Conservation (phyloP, 1,140 invertebrate species). For the Aethina tumida region DNA sequence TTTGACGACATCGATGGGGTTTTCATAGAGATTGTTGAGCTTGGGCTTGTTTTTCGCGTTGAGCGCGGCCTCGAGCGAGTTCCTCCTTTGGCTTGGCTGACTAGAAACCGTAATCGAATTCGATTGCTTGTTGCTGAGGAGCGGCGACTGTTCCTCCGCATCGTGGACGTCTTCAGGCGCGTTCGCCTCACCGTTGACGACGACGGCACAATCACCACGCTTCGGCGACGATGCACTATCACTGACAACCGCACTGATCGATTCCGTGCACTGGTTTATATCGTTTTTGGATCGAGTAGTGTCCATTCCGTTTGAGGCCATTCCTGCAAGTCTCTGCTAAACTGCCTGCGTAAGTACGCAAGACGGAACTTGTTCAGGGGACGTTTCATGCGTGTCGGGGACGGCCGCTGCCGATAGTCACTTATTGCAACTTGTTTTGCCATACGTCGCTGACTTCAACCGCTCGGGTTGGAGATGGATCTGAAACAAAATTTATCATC, state of each 20-base stretch:
- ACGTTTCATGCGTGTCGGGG: conserved; percentile 29
- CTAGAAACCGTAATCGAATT: neutral
- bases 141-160: neutral
- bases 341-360: conserved; percentile 29
- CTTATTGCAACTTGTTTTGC: conserved; percentile 18
- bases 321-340: conserved; percentile 31
- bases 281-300: conserved; percentile 13
- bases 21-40: conserved; percentile 3
- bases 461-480: conserved; percentile 17
- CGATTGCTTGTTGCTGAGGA: neutral
- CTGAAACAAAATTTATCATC: conserved; percentile 22
- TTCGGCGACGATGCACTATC: neutral
- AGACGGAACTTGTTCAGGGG: conserved; percentile 15
- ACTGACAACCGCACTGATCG: conserved; percentile 7
- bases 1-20: conserved; percentile 7
- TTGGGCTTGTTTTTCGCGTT: conserved; percentile 15
- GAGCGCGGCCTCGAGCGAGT: conserved; percentile 10
- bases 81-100: neutral
- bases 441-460: conserved; percentile 25
- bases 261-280: conserved; percentile 3
- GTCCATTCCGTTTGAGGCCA: conserved; percentile 30
- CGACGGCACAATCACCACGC: neutral
- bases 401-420: conserved; percentile 18
- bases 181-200: neutral
- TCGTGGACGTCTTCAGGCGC: neutral